A percentile compares a stretch with the other conserved stretches of the same genome.
Conservation (phyloP, 1,140 invertebrate species). For the Drosophila arizonae region DNA sequence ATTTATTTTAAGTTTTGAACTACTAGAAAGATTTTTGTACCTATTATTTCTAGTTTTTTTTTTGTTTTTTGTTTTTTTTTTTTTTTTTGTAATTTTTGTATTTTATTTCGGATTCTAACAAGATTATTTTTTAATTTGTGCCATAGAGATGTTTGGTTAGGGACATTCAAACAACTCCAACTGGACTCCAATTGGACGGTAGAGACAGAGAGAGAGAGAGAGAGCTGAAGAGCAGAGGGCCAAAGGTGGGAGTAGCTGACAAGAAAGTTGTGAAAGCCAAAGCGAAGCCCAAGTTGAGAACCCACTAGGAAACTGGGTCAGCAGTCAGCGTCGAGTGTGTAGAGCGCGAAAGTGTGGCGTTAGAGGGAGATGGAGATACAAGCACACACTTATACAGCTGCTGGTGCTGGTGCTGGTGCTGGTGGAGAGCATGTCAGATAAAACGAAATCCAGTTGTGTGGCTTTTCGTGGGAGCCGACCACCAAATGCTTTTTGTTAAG, state of each 20-base stretch:
- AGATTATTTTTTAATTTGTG: constrained; percentile 62
- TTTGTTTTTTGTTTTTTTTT: constrained; percentile 28
- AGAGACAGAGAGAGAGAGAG: not conserved
- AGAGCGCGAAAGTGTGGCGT: constrained; percentile 49
- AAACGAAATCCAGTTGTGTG: constrained; percentile 70
- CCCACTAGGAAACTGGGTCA: constrained; percentile 67
- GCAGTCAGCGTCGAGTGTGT: constrained; percentile 33
- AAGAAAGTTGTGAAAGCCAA: constrained; percentile 53
- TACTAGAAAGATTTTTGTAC: not conserved
- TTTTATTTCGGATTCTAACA: constrained; percentile 54
- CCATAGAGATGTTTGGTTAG: constrained; percentile 6
- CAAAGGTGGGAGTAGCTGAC: constrained; percentile 6
- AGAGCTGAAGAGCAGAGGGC: not conserved
- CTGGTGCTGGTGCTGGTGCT: constrained; percentile 27
- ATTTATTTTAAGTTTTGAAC: constrained; percentile 61
- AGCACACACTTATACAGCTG: constrained; percentile 2
- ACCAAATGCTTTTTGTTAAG: constrained; percentile 23
- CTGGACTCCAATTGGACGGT: not conserved
- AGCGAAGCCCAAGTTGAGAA: constrained; percentile 18
- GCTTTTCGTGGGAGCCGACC: constrained; percentile 34
- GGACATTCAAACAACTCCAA: not conserved
- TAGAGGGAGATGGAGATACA: constrained; percentile 29
- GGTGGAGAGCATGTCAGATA: constrained; percentile 43
- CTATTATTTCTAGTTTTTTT: not conserved
- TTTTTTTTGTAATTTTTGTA: constrained; percentile 65